These are phyloP conservation scores for Halisarca cf. caerulea DNA, from an alignment of 37 sponge, comb jelly and placozoan species.

Conservation along the genomic window DNA sequence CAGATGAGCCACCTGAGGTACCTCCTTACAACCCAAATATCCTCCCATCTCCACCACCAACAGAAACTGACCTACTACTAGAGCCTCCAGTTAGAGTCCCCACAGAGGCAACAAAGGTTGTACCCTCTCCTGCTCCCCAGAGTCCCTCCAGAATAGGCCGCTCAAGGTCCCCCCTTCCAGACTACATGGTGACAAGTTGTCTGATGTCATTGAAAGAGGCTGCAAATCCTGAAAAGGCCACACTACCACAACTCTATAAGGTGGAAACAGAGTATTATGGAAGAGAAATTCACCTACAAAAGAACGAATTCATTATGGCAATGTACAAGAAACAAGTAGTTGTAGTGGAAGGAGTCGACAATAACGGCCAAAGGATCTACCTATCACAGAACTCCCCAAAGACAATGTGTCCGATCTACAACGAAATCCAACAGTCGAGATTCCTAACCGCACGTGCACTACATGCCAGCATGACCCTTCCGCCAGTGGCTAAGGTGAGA, in stretches of 20 bases:
- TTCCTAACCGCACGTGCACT: not conserved
- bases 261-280: not conserved
- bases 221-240: not conserved
- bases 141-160: no score
- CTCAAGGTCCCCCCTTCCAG: no score
- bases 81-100: not conserved
- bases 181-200: not conserved
- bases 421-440: not conserved
- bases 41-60: no score
- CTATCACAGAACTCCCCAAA: not conserved
- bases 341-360: not conserved
- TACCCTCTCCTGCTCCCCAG: no score
- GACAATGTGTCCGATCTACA: constrained; percentile 2
- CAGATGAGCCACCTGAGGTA: no score
- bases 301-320: not conserved
- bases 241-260: constrained; percentile 8
- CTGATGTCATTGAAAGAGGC: not conserved
- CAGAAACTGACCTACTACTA: no score
- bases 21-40: no score
- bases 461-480: not conserved
- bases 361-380: not conserved
- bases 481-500: not conserved
- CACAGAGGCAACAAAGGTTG: no score
- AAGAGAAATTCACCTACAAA: not conserved
- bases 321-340: not conserved